These are phyloP conservation scores for Desoria tigrina DNA, from an alignment of 2,888 invertebrate genomes.

Conservation along the genomic window DNA sequence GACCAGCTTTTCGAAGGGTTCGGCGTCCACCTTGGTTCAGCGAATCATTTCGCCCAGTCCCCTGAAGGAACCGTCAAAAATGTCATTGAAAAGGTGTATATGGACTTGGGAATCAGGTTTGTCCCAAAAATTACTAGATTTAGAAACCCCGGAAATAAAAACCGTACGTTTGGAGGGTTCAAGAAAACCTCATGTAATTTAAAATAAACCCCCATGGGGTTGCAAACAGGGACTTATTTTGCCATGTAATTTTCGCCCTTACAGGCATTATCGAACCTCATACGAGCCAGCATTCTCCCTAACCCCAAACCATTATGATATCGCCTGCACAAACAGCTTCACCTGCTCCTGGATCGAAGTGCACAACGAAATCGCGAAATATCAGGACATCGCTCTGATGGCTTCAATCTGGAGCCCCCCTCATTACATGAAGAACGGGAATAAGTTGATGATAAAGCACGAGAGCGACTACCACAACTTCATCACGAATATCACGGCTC, in stretches of 20 bases:
- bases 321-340: constrained; percentile 19
- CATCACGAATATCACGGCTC: constrained; percentile 26
- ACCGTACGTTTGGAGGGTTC: too few species aligned
- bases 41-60: constrained; percentile 19
- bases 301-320: constrained; percentile 20
- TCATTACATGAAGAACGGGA: constrained; percentile 32
- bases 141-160: neutral
- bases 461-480: constrained; percentile 27
- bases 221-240: too few species aligned
- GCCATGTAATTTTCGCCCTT: too few species aligned
- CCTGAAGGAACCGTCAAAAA: neutral
- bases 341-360: constrained; percentile 26
- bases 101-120: constrained; percentile 31
- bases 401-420: constrained; percentile 40
- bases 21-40: constrained; percentile 33
- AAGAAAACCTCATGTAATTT: too few species aligned
- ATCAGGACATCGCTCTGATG: constrained; percentile 17
- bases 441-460: constrained; percentile 5
- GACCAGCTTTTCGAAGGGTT: constrained; percentile 31
- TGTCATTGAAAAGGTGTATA: constrained; percentile 23
- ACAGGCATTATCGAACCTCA: constrained; percentile 31
- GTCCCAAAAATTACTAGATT: neutral
- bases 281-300: constrained; percentile 31
- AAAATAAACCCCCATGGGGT: too few species aligned
- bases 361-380: constrained; percentile 24